Evolutionary conservation across 2,888 invertebrate genomes (phyloP).

Genomic region (Drosophila antonietae): DNA sequence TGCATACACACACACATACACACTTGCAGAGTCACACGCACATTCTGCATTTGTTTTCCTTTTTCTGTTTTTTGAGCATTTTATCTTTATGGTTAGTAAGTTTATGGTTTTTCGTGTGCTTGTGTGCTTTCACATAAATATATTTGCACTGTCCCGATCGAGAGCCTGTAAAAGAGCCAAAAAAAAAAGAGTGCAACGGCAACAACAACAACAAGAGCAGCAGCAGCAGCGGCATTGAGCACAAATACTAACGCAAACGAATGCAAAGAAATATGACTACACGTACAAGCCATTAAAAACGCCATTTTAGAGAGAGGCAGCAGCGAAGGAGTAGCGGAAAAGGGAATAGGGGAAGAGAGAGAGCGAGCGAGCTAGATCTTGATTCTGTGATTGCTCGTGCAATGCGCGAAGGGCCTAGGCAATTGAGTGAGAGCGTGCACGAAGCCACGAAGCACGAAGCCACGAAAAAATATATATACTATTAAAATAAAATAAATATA

Average conservation of each 20-base stretch:
- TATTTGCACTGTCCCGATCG: constrained; percentile 57
- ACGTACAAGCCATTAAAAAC: constrained; percentile 78
- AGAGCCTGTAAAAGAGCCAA: constrained; percentile 41
- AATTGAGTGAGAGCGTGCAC: background rate
- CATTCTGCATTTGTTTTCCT: constrained; percentile 13
- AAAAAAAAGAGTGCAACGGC: constrained; percentile 27
- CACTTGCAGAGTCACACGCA: constrained; percentile 11
- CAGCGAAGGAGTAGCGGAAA: constrained; percentile 5
- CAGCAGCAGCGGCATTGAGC: constrained; percentile 1
- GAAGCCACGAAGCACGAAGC: background rate
- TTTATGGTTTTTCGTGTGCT: constrained; percentile 72
- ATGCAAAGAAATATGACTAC: constrained; percentile 75
- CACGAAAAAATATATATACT: background rate
- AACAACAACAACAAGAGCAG: background rate
- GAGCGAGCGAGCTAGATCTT: constrained; percentile 23
- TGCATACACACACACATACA: constrained; percentile 32
- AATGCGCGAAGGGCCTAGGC: constrained; percentile 5
- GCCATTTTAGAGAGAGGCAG: constrained; percentile 59
- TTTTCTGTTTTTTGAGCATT: constrained; percentile 49
- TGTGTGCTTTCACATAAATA: constrained; percentile 77
- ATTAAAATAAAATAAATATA: background rate
- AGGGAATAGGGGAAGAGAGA: constrained; percentile 10
- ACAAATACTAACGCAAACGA: constrained; percentile 22
- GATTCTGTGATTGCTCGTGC: constrained; percentile 63
- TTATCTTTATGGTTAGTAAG: constrained; percentile 79